Evolutionary conservation across 2,113 vertebrate genomes (phyloP), one percentile per base, ranked within the genome.

Genomic region (Malaclemys terrapin): DNA sequence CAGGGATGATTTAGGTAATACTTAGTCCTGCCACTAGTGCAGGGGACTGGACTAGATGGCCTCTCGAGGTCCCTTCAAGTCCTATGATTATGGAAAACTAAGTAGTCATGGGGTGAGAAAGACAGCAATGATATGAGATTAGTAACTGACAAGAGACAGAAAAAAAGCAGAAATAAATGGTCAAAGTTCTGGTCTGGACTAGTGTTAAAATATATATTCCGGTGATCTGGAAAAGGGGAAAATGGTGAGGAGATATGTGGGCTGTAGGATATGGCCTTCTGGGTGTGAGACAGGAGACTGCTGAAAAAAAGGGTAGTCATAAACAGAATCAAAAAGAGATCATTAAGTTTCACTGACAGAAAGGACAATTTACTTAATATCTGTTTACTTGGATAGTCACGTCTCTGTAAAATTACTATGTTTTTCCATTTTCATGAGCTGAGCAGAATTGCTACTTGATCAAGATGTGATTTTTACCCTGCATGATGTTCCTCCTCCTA

Each of bases 391-490:
- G 24, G 72, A 76, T 24, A 76, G 38, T 25, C 22, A 42, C 25
- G 24, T 45, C 29, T 92, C 80, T 1, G 0, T 25, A 72, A 24
- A 62, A 45, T 52, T 42, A 38, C 17, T 82, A 13, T 80, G 85
- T 94, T 76, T 45, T 82, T 86, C 72, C 24, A 49, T 62, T 93
- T 97, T 91, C 76, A 80, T n/a, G 27, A 86, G 20, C 56, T 78
- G 35, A 94, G 86, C 2, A 79, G 10, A 96, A 92, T 31, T 69
- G 27, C 14, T 72, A 24, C 50, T 78, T 80, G 19, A 92, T 91
- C 14, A 5, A 5, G 35, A 95, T 83, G 8, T 69, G 25, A 88
- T 84, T 91, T 91, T 91, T 88, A 78, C 38, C 45, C 81, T 56
- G 11, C 4, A 0, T 20, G 45, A 78, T 24, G 14, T 90, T 75